Evolutionary conservation across 2,113 vertebrate genomes (phyloP).

Genomic region (Theristicus caerulescens): DNA sequence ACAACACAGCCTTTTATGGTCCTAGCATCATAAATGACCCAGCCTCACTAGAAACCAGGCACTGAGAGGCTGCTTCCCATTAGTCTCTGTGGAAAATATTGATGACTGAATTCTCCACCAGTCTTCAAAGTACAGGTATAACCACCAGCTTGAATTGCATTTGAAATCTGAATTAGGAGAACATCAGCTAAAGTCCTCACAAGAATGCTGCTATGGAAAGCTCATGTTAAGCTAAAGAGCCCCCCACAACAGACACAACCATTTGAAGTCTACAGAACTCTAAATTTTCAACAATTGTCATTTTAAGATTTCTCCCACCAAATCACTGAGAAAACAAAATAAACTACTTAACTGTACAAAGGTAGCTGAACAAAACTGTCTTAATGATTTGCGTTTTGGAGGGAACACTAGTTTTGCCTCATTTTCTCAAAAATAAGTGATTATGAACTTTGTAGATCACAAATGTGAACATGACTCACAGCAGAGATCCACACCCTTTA

Average conservation of each 20-base stretch:
- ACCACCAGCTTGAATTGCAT: not conserved
- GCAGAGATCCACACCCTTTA: not conserved
- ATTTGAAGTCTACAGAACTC: not conserved
- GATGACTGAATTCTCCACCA: not conserved
- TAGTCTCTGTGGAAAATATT: not conserved
- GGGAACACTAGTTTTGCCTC: not conserved
- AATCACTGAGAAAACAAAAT: not conserved
- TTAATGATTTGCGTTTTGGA: not conserved
- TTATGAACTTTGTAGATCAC: not conserved
- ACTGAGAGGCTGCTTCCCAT: not conserved
- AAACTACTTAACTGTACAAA: not conserved
- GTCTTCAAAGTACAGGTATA: not conserved
- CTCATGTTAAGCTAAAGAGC: not conserved
- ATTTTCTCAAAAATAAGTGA: not conserved
- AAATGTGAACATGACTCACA: not conserved
- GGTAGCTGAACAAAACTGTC: not conserved
- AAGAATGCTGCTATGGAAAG: not conserved
- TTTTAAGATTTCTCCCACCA: not conserved
- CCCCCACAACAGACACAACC: rapidly evolving
- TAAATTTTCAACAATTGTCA: not conserved
- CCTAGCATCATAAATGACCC: not conserved
- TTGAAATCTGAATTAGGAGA: not conserved
- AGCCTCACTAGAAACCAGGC: not conserved
- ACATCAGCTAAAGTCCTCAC: not conserved
- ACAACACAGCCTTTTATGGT: not conserved